Conservation (phyloP, 2,888 invertebrate genomes). For the Unio pictorum region DNA sequence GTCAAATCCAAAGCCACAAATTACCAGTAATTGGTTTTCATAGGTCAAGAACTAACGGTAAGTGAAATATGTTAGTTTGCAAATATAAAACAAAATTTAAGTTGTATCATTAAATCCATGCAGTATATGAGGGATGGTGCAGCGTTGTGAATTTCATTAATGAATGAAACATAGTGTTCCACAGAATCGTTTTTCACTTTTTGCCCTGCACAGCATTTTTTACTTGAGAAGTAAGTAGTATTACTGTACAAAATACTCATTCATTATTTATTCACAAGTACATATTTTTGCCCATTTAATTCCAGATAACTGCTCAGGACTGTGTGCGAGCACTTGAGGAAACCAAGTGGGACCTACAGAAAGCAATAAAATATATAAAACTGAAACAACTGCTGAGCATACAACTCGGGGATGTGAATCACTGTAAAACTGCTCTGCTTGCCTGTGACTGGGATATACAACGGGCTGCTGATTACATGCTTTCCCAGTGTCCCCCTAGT, state of each 20-base stretch:
- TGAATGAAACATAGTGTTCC: no score
- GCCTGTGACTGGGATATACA: slow-evolving; percentile 80
- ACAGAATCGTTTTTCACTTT: no score
- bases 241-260: no score
- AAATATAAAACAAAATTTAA: no score
- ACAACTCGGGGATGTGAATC: slow-evolving; percentile 65
- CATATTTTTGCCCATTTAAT: slow-evolving; percentile 4
- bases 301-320: slow-evolving; percentile 76
- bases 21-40: no score
- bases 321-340: slow-evolving; percentile 87
- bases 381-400: slow-evolving; percentile 75
- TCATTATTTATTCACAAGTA: no score
- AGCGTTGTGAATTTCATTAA: no score
- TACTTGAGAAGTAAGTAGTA: not conserved
- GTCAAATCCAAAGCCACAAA: no score
- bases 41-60: no score
- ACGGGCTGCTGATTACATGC: slow-evolving; percentile 79
- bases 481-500: slow-evolving; percentile 50
- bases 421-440: slow-evolving; percentile 75
- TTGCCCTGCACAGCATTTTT: not conserved
- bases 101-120: no score
- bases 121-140: no score
- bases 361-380: slow-evolving; percentile 86
- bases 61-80: no score
- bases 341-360: slow-evolving; percentile 90